Percentiles rank a stretch among this genome's conserved stretches.
Evolutionary conservation across 2,113 vertebrate genomes (phyloP).

Genomic region (Calidris pygmaea): DNA sequence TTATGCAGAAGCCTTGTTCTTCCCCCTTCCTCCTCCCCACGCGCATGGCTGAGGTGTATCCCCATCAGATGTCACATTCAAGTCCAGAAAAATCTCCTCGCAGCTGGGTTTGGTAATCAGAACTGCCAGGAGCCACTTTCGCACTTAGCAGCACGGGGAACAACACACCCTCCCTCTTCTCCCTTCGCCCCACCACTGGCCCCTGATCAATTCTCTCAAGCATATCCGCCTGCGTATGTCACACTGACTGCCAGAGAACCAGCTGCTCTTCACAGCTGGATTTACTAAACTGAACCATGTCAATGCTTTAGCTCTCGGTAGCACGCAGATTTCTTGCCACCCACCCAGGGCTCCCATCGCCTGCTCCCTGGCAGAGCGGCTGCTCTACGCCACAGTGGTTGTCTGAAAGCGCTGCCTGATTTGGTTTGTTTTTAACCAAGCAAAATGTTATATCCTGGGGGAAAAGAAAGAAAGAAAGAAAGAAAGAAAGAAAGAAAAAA

Average conservation of each 20-base stretch:
- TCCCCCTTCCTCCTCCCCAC: neutral
- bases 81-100: neutral
- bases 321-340: conserved; percentile 24
- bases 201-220: neutral
- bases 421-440: neutral
- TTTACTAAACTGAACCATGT: conserved; percentile 23
- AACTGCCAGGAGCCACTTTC: neutral
- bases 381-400: neutral
- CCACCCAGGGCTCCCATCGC: neutral
- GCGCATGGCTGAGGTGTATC: accelerated
- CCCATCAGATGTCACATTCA: neutral
- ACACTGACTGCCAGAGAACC: neutral
- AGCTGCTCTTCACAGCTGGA: conserved; percentile 54
- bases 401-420: neutral
- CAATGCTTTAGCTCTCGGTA: conserved; percentile 8
- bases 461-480: no score
- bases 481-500: neutral
- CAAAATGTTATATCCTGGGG: neutral
- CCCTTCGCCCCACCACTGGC: neutral
- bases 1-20: neutral
- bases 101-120: neutral
- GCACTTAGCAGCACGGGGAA: neutral
- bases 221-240: neutral
- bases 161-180: neutral
- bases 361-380: neutral